These are phyloP conservation scores for Euplexia lucipara DNA, from an alignment of 2,888 invertebrate genomes.

Conservation along the genomic window DNA sequence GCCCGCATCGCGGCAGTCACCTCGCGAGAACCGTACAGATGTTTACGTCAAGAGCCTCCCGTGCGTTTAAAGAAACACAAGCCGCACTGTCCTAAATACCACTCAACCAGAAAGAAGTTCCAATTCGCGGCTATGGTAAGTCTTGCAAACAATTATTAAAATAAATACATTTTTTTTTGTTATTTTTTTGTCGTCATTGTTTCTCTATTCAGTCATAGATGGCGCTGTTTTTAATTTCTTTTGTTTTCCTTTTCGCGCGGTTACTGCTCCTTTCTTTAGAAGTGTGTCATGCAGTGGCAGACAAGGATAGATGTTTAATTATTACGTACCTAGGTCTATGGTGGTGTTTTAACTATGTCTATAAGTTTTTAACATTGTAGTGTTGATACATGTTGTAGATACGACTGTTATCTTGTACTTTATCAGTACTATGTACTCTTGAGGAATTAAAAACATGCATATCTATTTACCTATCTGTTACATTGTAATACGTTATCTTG, in stretches of 20 bases:
- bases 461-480: constrained; percentile 41
- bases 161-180: not conserved
- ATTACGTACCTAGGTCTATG: not conserved
- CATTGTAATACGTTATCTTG: constrained; percentile 42
- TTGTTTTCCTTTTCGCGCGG: constrained; percentile 27
- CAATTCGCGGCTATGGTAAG: constrained; percentile 78
- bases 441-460: constrained; percentile 50
- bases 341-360: constrained; percentile 20
- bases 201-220: constrained; percentile 36
- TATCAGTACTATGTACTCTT: constrained; percentile 42
- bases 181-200: constrained; percentile 11
- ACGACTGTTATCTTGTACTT: constrained; percentile 51
- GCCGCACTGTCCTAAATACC: constrained; percentile 61
- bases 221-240: constrained; percentile 43
- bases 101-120: constrained; percentile 56
- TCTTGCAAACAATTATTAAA: constrained; percentile 34
- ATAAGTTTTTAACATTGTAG: constrained; percentile 19
- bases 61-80: constrained; percentile 68
- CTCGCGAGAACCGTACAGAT: constrained; percentile 74
- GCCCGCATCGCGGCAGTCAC: constrained; percentile 78
- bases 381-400: constrained; percentile 47
- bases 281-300: constrained; percentile 38
- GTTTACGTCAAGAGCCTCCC: constrained; percentile 66
- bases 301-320: constrained; percentile 2
- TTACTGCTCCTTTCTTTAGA: constrained; percentile 16